A percentile compares a stretch with the other conserved stretches of the same genome.
Conservation (phyloP, 2,113 vertebrate species). For the Psittacus erithacus region DNA sequence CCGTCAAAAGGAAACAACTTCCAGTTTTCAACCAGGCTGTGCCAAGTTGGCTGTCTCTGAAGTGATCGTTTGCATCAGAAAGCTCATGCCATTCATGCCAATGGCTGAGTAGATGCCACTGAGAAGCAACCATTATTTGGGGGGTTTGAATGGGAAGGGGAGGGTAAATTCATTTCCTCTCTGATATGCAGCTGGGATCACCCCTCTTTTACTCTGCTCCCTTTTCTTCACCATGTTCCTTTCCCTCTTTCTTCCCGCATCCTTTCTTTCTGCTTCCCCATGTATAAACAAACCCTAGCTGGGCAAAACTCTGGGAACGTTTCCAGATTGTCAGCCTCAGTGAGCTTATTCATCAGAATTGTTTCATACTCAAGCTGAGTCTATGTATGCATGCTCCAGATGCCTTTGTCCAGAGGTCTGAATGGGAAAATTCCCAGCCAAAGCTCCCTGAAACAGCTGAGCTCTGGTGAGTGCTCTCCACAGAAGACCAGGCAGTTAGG, state of each 20-base stretch:
- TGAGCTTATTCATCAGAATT: constrained; percentile 56
- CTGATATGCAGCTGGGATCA: not conserved
- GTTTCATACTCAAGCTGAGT: constrained; percentile 34
- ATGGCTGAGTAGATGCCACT: not conserved
- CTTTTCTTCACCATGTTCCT: not conserved
- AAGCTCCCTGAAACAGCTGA: constrained; percentile 37
- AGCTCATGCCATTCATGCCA: not conserved
- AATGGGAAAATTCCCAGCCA: constrained; percentile 28
- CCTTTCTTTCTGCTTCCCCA: constrained; percentile 7
- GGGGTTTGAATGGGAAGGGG: not conserved
- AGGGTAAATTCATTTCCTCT: not conserved
- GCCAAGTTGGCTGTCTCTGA: constrained; percentile 39
- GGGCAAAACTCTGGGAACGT: constrained; percentile 46
- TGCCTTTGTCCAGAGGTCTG: constrained; percentile 46
- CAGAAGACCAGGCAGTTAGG: not conserved
- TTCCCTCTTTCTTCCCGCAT: not conserved
- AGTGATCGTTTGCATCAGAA: not conserved
- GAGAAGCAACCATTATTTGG: not conserved
- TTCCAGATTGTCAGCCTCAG: constrained; percentile 58
- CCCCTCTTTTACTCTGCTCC: not conserved
- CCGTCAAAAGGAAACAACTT: not conserved
- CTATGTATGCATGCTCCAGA: constrained; percentile 5
- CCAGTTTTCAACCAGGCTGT: not conserved
- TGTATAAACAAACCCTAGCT: constrained; percentile 28
- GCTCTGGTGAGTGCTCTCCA: constrained; percentile 6